Conservation (phyloP, 2,888 invertebrate species). For the Arctia plantaginis region DNA sequence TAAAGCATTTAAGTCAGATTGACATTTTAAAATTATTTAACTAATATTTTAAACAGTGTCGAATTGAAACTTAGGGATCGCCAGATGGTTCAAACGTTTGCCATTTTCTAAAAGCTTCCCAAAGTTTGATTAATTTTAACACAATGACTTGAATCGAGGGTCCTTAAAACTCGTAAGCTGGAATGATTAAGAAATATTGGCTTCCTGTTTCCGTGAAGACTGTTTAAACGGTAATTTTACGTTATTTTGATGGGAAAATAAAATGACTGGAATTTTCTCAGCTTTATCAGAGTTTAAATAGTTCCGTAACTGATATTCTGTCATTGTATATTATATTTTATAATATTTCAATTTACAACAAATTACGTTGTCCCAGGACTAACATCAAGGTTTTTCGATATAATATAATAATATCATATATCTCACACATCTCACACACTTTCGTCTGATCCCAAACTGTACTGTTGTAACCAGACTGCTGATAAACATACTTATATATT, state of each 20-base stretch:
- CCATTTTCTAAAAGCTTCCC: conserved; percentile 11
- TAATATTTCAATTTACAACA: background rate
- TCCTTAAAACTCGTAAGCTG: conserved; percentile 25
- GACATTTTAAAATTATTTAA: conserved; percentile 24
- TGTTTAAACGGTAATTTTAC: conserved; percentile 16
- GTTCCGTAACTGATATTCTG: background rate
- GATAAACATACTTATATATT: too few species aligned
- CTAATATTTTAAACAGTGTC: conserved; percentile 34
- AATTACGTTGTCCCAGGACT: background rate
- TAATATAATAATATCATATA: too few species aligned
- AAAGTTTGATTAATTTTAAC: conserved; percentile 50
- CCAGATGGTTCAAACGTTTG: conserved; percentile 39
- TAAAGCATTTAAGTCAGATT: background rate
- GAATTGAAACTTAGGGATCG: conserved; percentile 25
- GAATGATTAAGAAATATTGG: conserved; percentile 37
- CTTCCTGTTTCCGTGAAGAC: conserved; percentile 8
- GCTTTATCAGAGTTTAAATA: background rate
- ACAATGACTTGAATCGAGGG: conserved; percentile 32
- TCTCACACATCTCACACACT: too few species aligned
- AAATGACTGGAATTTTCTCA: conserved; percentile 4
- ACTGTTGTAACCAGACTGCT: too few species aligned
- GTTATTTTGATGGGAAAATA: conserved; percentile 26
- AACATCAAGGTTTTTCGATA: too few species aligned
- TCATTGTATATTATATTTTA: background rate
- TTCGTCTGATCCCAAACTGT: too few species aligned